A percentile compares a stretch with the other conserved stretches of the same genome.
These are phyloP conservation scores for Aptenodytes forsteri DNA, from an alignment of 2,113 vertebrate genomes.

Conservation along the genomic window DNA sequence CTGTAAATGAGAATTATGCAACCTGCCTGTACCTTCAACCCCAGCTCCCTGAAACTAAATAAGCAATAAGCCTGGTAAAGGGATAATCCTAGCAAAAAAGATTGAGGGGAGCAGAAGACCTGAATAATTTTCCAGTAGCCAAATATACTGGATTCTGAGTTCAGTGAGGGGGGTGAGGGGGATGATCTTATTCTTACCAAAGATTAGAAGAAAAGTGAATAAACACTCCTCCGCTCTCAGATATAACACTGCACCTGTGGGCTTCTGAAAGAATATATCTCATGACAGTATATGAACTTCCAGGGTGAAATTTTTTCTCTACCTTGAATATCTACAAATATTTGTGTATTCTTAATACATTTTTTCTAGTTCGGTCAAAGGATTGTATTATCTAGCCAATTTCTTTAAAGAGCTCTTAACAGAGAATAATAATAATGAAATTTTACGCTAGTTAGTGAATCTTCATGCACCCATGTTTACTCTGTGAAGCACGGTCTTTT, in stretches of 20 bases:
- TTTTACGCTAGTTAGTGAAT: background rate
- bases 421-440: background rate
- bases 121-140: background rate
- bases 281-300: background rate
- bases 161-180: fast-evolving
- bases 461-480: background rate
- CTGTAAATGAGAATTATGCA: background rate
- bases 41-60: background rate
- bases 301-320: background rate
- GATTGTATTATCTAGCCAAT: background rate
- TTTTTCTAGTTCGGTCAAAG: background rate
- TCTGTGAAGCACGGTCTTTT: background rate
- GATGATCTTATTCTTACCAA: background rate
- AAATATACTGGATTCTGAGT: background rate
- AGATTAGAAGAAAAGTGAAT: background rate
- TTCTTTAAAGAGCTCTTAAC: background rate
- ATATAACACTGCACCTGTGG: background rate
- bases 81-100: background rate
- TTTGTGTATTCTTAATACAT: background rate
- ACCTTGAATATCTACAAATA: background rate
- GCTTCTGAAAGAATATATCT: background rate
- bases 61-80: background rate
- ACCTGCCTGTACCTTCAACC: background rate
- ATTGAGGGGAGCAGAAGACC: background rate
- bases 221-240: background rate